Conservation (phyloP, 2,888 invertebrate genomes). For the Melieria omissa region DNA sequence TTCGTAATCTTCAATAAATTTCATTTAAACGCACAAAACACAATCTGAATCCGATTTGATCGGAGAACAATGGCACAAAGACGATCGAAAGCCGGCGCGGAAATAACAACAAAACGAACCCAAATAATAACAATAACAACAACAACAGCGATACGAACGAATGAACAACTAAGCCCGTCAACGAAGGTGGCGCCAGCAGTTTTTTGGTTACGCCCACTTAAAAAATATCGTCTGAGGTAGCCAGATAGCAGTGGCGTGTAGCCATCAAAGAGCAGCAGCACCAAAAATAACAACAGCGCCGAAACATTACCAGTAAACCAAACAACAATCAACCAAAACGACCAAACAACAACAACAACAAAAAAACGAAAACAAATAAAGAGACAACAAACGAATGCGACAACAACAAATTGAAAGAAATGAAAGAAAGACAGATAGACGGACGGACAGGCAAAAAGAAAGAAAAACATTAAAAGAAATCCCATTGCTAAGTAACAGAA, state of each 20-base stretch:
- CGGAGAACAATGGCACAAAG: conserved; percentile 18
- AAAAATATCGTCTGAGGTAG: conserved; percentile 20
- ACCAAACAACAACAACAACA: background rate
- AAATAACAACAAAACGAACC: background rate
- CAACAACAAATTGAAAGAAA: background rate
- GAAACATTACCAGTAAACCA: too few relatives aligned
- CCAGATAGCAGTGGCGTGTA: conserved; percentile 2
- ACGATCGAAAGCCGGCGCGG: conserved; percentile 18
- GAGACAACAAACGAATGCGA: background rate
- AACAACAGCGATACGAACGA: background rate
- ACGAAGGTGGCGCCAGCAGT: conserved; percentile 62
- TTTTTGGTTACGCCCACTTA: conserved; percentile 62
- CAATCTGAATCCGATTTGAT: conserved; percentile 23
- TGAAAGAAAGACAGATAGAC: too few relatives aligned
- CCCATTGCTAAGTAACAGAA: too few relatives aligned
- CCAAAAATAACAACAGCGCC: conserved; percentile 1
- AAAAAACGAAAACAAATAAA: background rate
- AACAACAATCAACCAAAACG: background rate
- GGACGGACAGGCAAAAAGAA: too few relatives aligned
- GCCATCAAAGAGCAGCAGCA: background rate
- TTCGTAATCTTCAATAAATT: conserved; percentile 25
- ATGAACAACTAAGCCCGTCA: conserved; percentile 17
- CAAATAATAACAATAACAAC: background rate
- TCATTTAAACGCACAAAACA: conserved; percentile 4
- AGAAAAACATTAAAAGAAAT: too few relatives aligned